Evolutionary conservation across 1,140 invertebrate species (phyloP).

Genomic region (Metaphire vulgaris): DNA sequence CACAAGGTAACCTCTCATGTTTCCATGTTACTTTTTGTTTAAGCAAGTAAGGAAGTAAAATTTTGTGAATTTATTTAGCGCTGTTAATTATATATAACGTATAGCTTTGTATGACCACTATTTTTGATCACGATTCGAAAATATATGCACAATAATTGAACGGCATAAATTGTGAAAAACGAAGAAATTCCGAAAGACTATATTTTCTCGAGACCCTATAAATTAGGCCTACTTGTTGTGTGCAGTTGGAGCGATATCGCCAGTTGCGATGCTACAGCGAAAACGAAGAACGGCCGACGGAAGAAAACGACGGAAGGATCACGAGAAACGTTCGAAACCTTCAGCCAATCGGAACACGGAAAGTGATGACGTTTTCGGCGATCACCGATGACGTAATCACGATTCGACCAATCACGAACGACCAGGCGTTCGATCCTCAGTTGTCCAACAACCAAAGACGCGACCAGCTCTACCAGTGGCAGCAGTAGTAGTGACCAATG

Average conservation of each 20-base stretch:
- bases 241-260: conserved; percentile 6
- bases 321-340: conserved; percentile 7
- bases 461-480: conserved; percentile 16
- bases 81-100: no score
- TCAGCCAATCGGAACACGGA: conserved; percentile 19
- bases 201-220: no score
- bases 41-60: no score
- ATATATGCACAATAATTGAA: no score
- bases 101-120: no score
- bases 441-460: not conserved
- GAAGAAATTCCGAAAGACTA: no score
- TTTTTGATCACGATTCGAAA: no score
- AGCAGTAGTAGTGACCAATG: no score
- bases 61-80: no score
- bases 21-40: no score
- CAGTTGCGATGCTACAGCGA: conserved; percentile 17
- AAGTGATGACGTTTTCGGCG: not conserved
- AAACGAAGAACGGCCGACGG: conserved; percentile 5
- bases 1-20: no score
- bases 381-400: not conserved
- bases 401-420: conserved; percentile 1
- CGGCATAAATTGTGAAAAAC: no score
- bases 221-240: not conserved
- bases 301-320: conserved; percentile 16
- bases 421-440: not conserved